These are phyloP conservation scores for Thalpophila matura DNA, from an alignment of 2,888 invertebrate species.

Conservation along the genomic window DNA sequence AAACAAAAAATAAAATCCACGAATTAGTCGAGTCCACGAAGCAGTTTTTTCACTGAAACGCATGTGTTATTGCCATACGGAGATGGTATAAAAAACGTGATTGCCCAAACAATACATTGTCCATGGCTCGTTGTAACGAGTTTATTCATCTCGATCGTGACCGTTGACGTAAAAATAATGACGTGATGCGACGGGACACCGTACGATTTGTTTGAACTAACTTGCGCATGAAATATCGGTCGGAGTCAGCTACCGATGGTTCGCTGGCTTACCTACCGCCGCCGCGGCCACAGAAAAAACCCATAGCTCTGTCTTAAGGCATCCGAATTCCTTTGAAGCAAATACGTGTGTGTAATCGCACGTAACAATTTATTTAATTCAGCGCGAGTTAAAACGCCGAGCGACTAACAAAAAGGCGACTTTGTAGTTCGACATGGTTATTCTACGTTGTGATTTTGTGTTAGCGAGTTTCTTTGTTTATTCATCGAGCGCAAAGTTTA, in stretches of 20 bases:
- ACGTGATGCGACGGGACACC: conserved; percentile 85
- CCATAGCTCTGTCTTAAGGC: conserved; percentile 81
- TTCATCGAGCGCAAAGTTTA: conserved; percentile 65
- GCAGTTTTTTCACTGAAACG: conserved; percentile 48
- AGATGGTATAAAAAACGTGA: conserved; percentile 46
- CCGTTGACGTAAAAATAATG: conserved; percentile 79
- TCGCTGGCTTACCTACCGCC: conserved; percentile 89
- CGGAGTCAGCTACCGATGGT: conserved; percentile 89
- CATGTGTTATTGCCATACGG: conserved; percentile 45
- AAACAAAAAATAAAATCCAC: conserved; percentile 41
- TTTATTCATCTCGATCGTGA: conserved; percentile 66
- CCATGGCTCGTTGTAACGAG: conserved; percentile 58
- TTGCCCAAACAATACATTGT: conserved; percentile 61
- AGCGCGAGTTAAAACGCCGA: conserved; percentile 70
- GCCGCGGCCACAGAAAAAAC: conserved; percentile 80
- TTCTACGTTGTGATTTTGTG: conserved; percentile 55
- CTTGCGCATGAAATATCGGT: conserved; percentile 86
- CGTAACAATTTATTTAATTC: conserved; percentile 87
- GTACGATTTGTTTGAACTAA: conserved; percentile 90
- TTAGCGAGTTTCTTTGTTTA: conserved; percentile 66
- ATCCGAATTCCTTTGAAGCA: conserved; percentile 88
- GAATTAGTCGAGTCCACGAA: too few relatives aligned
- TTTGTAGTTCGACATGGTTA: conserved; percentile 59
- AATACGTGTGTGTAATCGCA: conserved; percentile 88
- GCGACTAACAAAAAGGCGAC: conserved; percentile 56